Evolutionary conservation across 2,888 invertebrate genomes (phyloP).

Genomic region (Drosophila kanekoi): DNA sequence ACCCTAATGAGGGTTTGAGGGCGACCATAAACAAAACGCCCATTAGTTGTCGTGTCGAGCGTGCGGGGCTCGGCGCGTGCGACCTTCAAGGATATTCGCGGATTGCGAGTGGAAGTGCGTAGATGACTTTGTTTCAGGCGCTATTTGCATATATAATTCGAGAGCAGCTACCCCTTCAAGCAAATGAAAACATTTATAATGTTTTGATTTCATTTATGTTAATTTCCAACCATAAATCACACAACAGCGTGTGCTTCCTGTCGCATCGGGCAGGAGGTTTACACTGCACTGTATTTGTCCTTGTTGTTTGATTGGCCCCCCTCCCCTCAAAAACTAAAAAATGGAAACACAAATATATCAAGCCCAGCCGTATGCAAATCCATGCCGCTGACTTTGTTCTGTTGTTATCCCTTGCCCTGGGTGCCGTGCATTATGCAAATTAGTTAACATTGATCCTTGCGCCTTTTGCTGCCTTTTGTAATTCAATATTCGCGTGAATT

Average conservation of each 20-base stretch:
- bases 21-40: conserved; percentile 78
- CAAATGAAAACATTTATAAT: conserved; percentile 79
- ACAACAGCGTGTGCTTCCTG: conserved; percentile 84
- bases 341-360: not conserved
- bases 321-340: conserved; percentile 9
- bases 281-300: too few relatives aligned
- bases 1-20: conserved; percentile 72
- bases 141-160: conserved; percentile 71
- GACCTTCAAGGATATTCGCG: conserved; percentile 77
- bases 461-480: conserved; percentile 56
- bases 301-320: conserved; percentile 64
- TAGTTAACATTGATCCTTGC: conserved; percentile 50
- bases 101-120: conserved; percentile 16
- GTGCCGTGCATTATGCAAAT: conserved; percentile 75
- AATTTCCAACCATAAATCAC: conserved; percentile 81
- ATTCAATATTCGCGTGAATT: conserved; percentile 80
- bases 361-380: conserved; percentile 50
- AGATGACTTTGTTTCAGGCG: conserved; percentile 72
- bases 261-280: too few relatives aligned
- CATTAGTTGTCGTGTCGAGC: conserved; percentile 60
- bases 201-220: conserved; percentile 83
- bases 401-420: conserved; percentile 60
- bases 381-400: conserved; percentile 43
- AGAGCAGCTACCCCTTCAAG: conserved; percentile 35
- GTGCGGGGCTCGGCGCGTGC: conserved; percentile 56